Evolutionary conservation across 2,888 invertebrate genomes (phyloP).

Genomic region (Elysia crispata): DNA sequence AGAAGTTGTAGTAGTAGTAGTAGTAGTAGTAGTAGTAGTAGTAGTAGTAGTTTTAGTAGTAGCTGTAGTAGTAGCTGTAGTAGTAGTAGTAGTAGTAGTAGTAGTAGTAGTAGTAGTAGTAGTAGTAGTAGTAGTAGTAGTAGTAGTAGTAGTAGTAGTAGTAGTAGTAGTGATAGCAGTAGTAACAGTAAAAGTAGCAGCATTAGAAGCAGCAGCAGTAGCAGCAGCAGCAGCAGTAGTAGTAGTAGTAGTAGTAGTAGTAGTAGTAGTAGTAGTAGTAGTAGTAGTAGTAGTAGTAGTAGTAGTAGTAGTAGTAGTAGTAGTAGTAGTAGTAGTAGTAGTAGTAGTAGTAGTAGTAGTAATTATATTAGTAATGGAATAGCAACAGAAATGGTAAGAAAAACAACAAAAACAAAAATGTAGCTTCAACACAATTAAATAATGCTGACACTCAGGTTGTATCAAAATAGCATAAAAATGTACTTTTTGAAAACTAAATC

Average conservation of each 20-base stretch:
- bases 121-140: slow-evolving; percentile 12
- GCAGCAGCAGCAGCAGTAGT: not conserved
- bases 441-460: too few relatives aligned
- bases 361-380: not conserved
- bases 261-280: slow-evolving; percentile 5
- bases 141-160: slow-evolving; percentile 23
- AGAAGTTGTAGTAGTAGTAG: slow-evolving; percentile 6
- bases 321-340: slow-evolving; percentile 2
- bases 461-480: too few relatives aligned
- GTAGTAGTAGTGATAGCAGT: slow-evolving; percentile 16
- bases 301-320: not conserved
- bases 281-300: not conserved
- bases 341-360: not conserved
- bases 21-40: slow-evolving; percentile 11
- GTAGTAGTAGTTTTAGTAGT: slow-evolving; percentile 14
- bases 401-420: not conserved
- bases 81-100: not conserved
- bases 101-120: slow-evolving; percentile 13
- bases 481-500: too few relatives aligned
- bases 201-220: too few relatives aligned
- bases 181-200: too few relatives aligned
- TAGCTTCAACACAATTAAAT: not conserved
- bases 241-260: slow-evolving; percentile 15
- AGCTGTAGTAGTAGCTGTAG: not conserved
- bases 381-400: not conserved